Base-by-base conservation (phyloP, 2,113 vertebrate species). In the Trematomus loennbergii region DNA sequence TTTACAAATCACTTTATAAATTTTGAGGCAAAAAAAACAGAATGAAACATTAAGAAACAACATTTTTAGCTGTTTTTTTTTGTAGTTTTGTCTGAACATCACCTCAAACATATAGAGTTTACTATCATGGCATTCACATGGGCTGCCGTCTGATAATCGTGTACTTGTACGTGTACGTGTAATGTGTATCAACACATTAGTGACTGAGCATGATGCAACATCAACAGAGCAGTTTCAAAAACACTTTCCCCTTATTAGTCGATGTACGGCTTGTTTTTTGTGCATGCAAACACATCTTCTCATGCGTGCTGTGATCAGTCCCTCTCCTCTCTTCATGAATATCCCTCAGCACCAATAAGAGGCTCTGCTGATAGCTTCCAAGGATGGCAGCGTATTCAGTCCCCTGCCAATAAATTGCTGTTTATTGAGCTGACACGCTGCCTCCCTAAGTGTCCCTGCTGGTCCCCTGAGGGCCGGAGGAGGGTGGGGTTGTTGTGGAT, bases 321-420 rank as follows among this genome's bases (percentile, higher is more conserved):
- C 52, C 59, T 64, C 0, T 46, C 45, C n/a, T 72, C 66, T n/a
- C 81, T 81, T 87, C 93, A 88, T 88, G 86, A 64, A 92, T 89
- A 87, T 89, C 81, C 1, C 89, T 92, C 81, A 69, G 80, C 80
- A 91, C 88, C 95, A 80, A 91, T 93, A 83, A 83, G 72, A 53
- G 57, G 61, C 77, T 4, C 60, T 48, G 64, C 76, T 88, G 83
- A 68, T 18, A 78, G 83, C 68, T 20, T 64, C 83, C 74, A 70
- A 67, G 9, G 48, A 79, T 70, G 91, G 85, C 91, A 65, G 59
- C 66, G 73, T 66, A 79, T 86, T 78, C n/a, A 60, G 79, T 87
- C 88, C 81, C 79, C 13, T 85, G 86, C 87, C 82, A 90, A 93
- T 92, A 89, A 91, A 84, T 80, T 76, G 77, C 86, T 92, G 85